phyloP scores from a whole-genome alignment of 1,140 invertebrate genomes.

The Ceratosolen solmsi region DNA sequence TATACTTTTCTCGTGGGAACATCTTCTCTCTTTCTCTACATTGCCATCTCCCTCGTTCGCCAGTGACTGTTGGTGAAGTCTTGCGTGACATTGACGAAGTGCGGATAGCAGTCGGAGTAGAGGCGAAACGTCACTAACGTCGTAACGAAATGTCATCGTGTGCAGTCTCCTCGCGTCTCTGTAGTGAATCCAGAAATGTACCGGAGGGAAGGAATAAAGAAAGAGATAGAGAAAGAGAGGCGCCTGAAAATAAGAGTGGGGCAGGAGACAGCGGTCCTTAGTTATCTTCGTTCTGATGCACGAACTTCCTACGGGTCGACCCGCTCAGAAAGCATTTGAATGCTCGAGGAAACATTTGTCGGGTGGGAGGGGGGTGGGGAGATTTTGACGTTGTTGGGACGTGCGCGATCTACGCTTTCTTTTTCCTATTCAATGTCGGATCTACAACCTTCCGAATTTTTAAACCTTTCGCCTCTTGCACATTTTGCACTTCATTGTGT shows the following conservation, averaged over 20 bases:
- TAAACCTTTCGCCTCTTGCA: background rate
- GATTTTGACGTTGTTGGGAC: slow-evolving; percentile 25
- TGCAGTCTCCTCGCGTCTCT: slow-evolving; percentile 48
- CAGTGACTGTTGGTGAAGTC: slow-evolving; percentile 50
- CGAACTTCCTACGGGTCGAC: slow-evolving; percentile 15
- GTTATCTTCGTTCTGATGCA: slow-evolving; percentile 41
- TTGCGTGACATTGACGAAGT: slow-evolving; percentile 66
- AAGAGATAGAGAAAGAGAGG: slow-evolving; percentile 55
- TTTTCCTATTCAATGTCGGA: background rate
- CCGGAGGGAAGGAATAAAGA: slow-evolving; percentile 45
- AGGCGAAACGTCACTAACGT: slow-evolving; percentile 63
- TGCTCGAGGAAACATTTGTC: slow-evolving; percentile 37
- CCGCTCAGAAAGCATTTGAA: slow-evolving; percentile 1
- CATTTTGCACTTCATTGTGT: background rate
- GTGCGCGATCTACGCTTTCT: background rate
- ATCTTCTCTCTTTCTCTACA: slow-evolving; percentile 21
- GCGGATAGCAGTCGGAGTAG: slow-evolving; percentile 44
- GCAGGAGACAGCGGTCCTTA: background rate
- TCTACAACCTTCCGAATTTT: background rate
- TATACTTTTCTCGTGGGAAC: slow-evolving; percentile 50
- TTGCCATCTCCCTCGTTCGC: background rate
- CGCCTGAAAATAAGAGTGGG: slow-evolving; percentile 34
- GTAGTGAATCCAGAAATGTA: slow-evolving; percentile 53
- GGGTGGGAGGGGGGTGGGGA: too few species aligned
- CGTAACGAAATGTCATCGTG: slow-evolving; percentile 66